Evolutionary conservation across 2,113 vertebrate species (phyloP).

Genomic region (Typhlomys cinereus): DNA sequence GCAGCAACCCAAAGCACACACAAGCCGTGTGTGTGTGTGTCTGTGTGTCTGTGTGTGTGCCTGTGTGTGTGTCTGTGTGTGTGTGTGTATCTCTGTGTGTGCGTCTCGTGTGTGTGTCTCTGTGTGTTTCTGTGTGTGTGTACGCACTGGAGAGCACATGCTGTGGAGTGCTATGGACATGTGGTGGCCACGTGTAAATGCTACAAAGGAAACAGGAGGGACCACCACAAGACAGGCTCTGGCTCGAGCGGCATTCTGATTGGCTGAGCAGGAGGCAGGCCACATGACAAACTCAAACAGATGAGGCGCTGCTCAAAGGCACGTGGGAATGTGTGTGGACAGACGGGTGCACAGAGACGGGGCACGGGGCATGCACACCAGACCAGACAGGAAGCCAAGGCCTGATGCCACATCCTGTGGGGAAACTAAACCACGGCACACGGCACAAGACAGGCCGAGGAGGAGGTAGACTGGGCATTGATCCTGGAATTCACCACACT

Average conservation of each 20-base stretch:
- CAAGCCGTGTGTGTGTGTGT: rapidly evolving
- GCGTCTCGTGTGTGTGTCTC: too few relatives aligned
- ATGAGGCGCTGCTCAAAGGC: background rate
- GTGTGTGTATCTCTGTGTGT: too few relatives aligned
- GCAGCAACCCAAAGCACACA: rapidly evolving
- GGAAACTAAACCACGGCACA: background rate
- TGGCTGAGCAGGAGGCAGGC: background rate
- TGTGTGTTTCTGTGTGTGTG: too few relatives aligned
- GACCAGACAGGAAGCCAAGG: too few relatives aligned
- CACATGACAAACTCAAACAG: rapidly evolving
- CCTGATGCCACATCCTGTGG: rapidly evolving
- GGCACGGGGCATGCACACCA: rapidly evolving
- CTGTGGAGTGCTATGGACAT: rapidly evolving
- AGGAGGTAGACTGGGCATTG: rapidly evolving
- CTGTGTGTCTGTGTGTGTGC: too few relatives aligned
- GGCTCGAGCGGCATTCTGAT: rapidly evolving
- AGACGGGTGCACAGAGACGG: rapidly evolving
- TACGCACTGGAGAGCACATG: too few relatives aligned
- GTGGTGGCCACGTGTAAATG: background rate
- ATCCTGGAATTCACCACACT: background rate
- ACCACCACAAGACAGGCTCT: background rate
- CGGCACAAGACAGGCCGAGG: background rate
- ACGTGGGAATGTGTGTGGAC: background rate
- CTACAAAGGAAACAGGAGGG: background rate
- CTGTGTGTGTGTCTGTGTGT: too few relatives aligned